Conservation (phyloP, 35 echinoderm and acorn worm genomes). For the Ophioderma brevispina region DNA sequence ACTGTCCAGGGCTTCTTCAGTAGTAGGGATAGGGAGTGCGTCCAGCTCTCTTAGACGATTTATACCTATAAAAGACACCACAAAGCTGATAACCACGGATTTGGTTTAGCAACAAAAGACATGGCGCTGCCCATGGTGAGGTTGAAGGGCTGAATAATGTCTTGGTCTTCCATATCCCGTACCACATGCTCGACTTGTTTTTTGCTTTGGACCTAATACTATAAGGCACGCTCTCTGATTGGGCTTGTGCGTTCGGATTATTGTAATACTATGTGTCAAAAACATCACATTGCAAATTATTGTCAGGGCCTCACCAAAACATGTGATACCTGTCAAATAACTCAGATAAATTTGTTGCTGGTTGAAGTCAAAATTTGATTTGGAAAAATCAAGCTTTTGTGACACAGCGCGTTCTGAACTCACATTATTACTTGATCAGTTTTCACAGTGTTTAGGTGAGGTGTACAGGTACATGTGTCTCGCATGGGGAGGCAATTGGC, state of each 20-base stretch:
- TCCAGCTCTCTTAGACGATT: conserved; percentile 25
- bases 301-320: neutral
- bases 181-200: neutral
- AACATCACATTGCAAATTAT: neutral
- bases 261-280: neutral
- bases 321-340: neutral
- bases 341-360: neutral
- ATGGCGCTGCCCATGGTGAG: neutral
- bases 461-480: too few species aligned
- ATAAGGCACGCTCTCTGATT: neutral
- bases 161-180: neutral
- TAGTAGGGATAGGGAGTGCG: conserved; percentile 11
- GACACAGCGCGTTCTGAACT: too few species aligned
- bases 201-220: neutral
- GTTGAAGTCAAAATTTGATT: neutral
- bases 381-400: neutral
- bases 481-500: too few species aligned
- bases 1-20: conserved; percentile 4
- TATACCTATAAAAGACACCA: conserved; percentile 19
- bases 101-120: neutral
- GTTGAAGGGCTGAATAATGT: neutral
- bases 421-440: too few species aligned
- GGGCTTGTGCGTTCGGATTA: neutral
- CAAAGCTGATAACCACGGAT: conserved; percentile 11
- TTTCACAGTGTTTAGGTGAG: too few species aligned